A percentile compares a stretch with the other conserved stretches of the same genome.
Evolutionary conservation across 1,140 invertebrate species (phyloP).

Genomic region (Aphelinus certus): DNA sequence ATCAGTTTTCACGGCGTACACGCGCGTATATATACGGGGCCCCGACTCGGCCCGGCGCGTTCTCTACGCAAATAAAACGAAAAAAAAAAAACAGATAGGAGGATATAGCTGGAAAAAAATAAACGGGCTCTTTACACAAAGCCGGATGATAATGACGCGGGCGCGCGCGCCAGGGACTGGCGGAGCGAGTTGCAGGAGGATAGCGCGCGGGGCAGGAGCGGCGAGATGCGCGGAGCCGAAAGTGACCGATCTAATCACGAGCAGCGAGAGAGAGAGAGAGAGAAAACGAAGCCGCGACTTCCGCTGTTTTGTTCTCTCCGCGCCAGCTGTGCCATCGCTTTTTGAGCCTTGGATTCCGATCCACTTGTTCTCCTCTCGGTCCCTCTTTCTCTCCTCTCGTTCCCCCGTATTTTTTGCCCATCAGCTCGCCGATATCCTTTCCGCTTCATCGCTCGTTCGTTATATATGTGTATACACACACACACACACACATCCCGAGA

Average conservation of each 20-base stretch:
- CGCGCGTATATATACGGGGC: neutral
- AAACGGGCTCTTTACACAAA: no score
- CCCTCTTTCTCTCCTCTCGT: neutral
- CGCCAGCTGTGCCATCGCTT: neutral
- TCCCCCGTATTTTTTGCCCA: neutral
- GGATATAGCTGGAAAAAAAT: no score
- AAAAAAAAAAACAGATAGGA: no score
- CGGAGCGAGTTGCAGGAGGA: neutral
- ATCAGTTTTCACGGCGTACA: no score
- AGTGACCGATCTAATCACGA: conserved; percentile 24
- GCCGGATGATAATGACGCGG: conserved; percentile 27
- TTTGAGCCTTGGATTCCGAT: conserved; percentile 20
- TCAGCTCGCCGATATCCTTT: neutral
- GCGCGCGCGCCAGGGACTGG: neutral
- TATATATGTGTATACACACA: no score
- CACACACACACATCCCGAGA: no score
- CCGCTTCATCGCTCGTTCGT: no score
- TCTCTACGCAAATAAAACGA: no score
- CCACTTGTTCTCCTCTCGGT: conserved; percentile 10
- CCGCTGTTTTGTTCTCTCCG: conserved; percentile 25
- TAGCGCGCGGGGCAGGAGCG: conserved; percentile 1
- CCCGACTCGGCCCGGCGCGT: neutral
- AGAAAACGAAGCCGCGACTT: conserved; percentile 17
- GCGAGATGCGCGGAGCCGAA: neutral
- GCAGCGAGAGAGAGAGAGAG: no score